Base-by-base conservation (phyloP, 53 echinoderm and acorn worm genomes). In the Actinopyga echinites region DNA sequence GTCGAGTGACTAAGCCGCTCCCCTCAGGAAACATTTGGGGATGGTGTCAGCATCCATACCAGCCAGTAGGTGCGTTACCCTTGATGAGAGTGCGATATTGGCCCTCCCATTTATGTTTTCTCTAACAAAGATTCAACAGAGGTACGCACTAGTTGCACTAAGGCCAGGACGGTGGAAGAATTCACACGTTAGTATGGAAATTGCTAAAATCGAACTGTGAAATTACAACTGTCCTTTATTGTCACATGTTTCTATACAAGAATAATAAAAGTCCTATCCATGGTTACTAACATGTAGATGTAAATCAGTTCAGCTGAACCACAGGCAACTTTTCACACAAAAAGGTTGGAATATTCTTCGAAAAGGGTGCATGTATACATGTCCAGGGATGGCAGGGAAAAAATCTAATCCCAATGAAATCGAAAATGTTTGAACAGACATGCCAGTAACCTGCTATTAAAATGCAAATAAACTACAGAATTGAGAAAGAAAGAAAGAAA, bases 21-120 rank as follows among this genome's bases (percentile, higher is more conserved):
- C 68, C 68, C 33, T 32, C 33, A 12, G 33, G 67, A 68, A 36
- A 68, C 17, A 3, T 6, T 68, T 68, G 8, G 37, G 37, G 35
- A 37, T 22, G 31, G 31, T 34, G 12, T 9, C 37, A 34, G 37
- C 32, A 68, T 22, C 68, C 68, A 68, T 68, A 36, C 68, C 35
- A 22, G n/a, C 37, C 68, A 31, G 35, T 49, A 68, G 68, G 68
- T 68, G 68, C 37, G 68, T 68, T 68, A 68, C 68, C 68, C 68
- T 68, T 68, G 68, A 68, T 8, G 68, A 38, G 68, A 17, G 68
- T 38, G 31, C 38, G 34, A 38, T 32, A 38, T 12, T 68, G 35
- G 68, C 68, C 68, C 34, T 68, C 68, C 37, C 49, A 49, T 17
- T 49, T 17, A 49, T 68, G 68, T 68, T 68, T 33, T 37, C 68